phyloP scores from a whole-genome alignment of 2,888 invertebrate species.

The Invenusta paracnida region DNA sequence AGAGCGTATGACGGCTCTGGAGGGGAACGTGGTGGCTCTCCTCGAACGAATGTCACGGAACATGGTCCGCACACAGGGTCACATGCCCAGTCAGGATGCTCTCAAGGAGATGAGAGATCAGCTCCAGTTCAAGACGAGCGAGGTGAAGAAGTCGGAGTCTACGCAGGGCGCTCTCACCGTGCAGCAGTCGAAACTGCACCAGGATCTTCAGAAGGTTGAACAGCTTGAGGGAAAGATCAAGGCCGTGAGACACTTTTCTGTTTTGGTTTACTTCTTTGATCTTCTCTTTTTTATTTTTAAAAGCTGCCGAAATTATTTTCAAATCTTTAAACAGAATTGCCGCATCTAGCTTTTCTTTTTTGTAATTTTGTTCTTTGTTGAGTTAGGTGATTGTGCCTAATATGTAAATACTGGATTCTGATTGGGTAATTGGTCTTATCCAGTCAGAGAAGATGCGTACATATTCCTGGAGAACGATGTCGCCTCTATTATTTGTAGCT shows the following conservation, averaged over 20 bases:
- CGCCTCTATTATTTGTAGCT: too few relatives aligned
- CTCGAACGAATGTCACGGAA: slow-evolving; percentile 69
- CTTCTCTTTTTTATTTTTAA: neutral
- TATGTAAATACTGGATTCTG: too few relatives aligned
- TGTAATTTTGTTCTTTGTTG: neutral
- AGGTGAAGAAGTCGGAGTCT: slow-evolving; percentile 67
- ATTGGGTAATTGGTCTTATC: too few relatives aligned
- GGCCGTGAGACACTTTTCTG: slow-evolving; percentile 63
- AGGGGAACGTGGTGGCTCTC: slow-evolving; percentile 67
- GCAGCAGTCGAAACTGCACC: slow-evolving; percentile 56
- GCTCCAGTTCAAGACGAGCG: slow-evolving; percentile 63
- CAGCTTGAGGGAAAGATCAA: slow-evolving; percentile 69
- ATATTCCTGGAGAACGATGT: too few relatives aligned
- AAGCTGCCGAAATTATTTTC: neutral
- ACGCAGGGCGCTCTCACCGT: slow-evolving; percentile 66
- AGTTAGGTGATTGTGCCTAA: too few relatives aligned
- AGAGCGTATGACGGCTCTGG: slow-evolving; percentile 66
- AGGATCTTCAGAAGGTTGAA: slow-evolving; percentile 63
- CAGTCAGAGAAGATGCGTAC: too few relatives aligned
- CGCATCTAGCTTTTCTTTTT: neutral
- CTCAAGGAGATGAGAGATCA: slow-evolving; percentile 60
- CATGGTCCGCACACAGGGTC: slow-evolving; percentile 52
- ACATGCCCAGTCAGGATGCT: slow-evolving; percentile 26
- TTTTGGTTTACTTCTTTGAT: neutral
- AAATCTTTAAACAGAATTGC: neutral